Conservation (phyloP, 2,113 vertebrate genomes). For the Pituophis catenifer region DNA sequence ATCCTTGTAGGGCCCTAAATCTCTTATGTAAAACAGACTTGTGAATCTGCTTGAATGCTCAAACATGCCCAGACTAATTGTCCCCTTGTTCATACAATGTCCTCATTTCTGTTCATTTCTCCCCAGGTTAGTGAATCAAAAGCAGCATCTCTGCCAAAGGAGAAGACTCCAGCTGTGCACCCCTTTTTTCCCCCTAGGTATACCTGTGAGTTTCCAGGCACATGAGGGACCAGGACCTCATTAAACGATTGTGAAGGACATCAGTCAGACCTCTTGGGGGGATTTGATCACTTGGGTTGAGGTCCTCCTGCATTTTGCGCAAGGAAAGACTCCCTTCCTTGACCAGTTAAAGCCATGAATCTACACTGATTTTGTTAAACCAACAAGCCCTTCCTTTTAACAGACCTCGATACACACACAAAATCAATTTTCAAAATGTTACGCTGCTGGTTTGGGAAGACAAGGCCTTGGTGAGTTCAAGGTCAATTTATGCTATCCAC, state of each 20-base stretch:
- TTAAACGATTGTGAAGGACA: not conserved
- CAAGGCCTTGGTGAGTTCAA: not conserved
- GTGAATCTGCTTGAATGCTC: not conserved
- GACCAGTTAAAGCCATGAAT: not conserved
- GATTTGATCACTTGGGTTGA: not conserved
- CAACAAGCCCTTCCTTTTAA: not conserved
- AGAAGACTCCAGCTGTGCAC: not conserved
- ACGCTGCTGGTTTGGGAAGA: not conserved
- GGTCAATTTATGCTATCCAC: not conserved
- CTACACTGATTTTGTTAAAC: not conserved
- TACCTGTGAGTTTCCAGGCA: not conserved
- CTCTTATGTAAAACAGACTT: not conserved
- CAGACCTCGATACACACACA: not conserved
- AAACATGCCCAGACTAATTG: not conserved
- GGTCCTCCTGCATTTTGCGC: not conserved
- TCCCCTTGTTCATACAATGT: not conserved
- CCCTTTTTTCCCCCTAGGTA: not conserved
- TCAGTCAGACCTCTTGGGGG: not conserved
- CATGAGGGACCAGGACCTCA: not conserved
- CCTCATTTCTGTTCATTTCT: not conserved
- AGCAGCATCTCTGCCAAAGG: not conserved
- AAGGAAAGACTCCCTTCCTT: not conserved
- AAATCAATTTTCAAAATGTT: not conserved
- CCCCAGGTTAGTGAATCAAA: not conserved
- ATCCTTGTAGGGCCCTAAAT: not conserved